Percentiles rank a stretch among this genome's conserved stretches.
Conservation (phyloP, 1,140 invertebrate genomes). For the Eubasilissa regina region DNA sequence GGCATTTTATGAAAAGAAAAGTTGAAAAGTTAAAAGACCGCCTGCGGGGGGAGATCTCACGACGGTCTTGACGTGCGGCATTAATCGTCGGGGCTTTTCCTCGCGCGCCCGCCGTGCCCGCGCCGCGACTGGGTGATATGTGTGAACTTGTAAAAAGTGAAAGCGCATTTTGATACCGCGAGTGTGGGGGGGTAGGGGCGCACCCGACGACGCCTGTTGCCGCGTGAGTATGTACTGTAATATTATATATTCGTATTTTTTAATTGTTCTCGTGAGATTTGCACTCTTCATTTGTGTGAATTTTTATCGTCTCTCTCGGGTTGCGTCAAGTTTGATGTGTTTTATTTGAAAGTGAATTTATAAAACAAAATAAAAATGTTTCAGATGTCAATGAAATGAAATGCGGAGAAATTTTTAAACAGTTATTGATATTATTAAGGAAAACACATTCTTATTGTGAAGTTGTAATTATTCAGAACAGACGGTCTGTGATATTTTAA, state of each 20-base stretch:
- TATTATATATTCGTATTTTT: background rate
- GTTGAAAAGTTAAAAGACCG: background rate
- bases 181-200: background rate
- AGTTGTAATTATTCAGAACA: too few species aligned
- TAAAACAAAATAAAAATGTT: background rate
- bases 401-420: background rate
- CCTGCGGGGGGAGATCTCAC: background rate
- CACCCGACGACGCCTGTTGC: background rate
- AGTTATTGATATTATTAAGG: too few species aligned
- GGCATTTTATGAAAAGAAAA: conserved; percentile 1
- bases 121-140: too few species aligned
- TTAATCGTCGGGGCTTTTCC: too few species aligned
- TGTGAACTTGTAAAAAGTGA: too few species aligned
- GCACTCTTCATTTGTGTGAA: background rate
- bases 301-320: background rate
- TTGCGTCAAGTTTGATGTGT: conserved; percentile 3
- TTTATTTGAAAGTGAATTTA: conserved; percentile 19
- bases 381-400: background rate
- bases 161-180: too few species aligned
- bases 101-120: too few species aligned
- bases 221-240: background rate
- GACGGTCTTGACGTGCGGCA: background rate
- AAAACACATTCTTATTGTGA: too few species aligned
- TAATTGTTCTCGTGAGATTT: conserved; percentile 19
- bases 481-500: too few species aligned